Conservation (phyloP, 2,797 vertebrate genomes). For the Danio jaintianensis region DNA sequence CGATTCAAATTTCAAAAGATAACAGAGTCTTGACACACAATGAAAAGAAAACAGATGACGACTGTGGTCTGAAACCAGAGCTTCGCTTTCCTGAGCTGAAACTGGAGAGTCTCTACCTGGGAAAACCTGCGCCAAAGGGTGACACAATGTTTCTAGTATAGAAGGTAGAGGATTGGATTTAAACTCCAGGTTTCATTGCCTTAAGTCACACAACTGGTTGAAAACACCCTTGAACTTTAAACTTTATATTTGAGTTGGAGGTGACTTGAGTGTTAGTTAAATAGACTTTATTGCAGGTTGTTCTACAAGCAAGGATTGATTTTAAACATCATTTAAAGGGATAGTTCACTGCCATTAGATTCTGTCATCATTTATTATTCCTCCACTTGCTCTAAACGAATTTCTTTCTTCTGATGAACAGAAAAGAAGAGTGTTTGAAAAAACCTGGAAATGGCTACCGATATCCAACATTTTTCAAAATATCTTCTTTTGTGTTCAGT, state of each 20-base stretch:
- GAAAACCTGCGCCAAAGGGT: slow-evolving; percentile 63
- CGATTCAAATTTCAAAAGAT: slow-evolving; percentile 71
- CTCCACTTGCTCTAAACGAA: no score
- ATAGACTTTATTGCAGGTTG: neutral
- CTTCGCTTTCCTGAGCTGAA: slow-evolving; percentile 60
- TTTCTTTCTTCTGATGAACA: no score
- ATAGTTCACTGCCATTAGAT: no score
- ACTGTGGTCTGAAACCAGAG: slow-evolving; percentile 64
- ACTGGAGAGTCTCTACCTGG: slow-evolving; percentile 45
- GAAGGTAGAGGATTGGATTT: slow-evolving; percentile 43
- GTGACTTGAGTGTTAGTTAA: neutral
- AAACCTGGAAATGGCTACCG: no score
- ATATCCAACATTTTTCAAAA: no score
- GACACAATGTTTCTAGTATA: slow-evolving; percentile 64
- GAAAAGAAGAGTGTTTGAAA: no score
- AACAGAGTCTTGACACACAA: slow-evolving; percentile 58
- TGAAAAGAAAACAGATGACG: slow-evolving; percentile 33
- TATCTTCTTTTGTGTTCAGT: no score
- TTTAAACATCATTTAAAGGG: neutral
- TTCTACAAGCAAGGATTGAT: neutral
- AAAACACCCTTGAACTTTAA: neutral
- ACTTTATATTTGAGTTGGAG: neutral
- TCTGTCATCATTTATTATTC: no score
- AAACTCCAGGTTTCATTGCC: slow-evolving; percentile 48
- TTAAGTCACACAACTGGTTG: slow-evolving; percentile 7